Evolutionary conservation across 2,888 invertebrate species (phyloP).

Genomic region (Leptopilina myrica): DNA sequence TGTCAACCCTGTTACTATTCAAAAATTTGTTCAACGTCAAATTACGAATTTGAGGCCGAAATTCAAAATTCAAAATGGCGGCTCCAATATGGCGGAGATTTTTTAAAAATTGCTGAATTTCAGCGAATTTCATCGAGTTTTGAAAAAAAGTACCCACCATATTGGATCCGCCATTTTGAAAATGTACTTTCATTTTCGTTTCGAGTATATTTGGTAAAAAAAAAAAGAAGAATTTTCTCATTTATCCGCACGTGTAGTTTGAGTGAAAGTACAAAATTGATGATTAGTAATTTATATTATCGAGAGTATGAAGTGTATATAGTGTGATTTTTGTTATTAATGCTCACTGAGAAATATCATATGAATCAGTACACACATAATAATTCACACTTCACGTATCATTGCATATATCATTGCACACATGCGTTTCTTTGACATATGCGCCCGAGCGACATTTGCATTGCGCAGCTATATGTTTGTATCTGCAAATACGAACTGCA

Average conservation of each 20-base stretch:
- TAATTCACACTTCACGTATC: conserved; percentile 25
- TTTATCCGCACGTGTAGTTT: too few relatives aligned
- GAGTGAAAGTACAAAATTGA: background rate
- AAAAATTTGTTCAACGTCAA: too few relatives aligned
- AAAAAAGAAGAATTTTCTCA: background rate
- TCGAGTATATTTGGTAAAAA: too few relatives aligned
- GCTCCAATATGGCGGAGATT: too few relatives aligned
- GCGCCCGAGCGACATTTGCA: conserved; percentile 16
- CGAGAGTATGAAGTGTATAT: background rate
- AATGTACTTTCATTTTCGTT: background rate
- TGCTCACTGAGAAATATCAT: background rate
- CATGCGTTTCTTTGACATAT: conserved; percentile 7
- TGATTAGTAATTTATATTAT: conserved; percentile 10
- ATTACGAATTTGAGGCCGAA: too few relatives aligned
- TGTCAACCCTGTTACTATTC: too few relatives aligned
- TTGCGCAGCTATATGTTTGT: background rate
- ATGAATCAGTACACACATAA: background rate
- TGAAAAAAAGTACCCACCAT: too few relatives aligned
- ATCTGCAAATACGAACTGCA: background rate
- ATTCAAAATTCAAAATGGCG: too few relatives aligned
- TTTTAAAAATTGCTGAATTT: too few relatives aligned
- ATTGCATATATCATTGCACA: conserved; percentile 11
- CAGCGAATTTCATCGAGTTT: too few relatives aligned
- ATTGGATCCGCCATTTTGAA: too few relatives aligned
- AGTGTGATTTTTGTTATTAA: conserved; percentile 28